Percentiles rank a stretch among this genome's conserved stretches.
Conservation (phyloP, 1,140 invertebrate species). For the Alviniconcha marisindica region DNA sequence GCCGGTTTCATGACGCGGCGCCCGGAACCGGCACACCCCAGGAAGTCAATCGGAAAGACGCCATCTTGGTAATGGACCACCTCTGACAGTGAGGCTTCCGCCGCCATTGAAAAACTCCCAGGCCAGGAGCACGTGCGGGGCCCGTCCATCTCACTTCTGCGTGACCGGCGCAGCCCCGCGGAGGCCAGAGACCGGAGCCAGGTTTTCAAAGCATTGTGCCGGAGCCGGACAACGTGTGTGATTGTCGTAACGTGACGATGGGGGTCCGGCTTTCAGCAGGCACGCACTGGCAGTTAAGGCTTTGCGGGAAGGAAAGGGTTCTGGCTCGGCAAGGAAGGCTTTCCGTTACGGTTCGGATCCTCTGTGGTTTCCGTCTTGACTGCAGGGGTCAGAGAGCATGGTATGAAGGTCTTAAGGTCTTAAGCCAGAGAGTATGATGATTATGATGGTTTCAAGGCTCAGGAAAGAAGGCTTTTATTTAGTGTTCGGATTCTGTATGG, state of each 20-base stretch:
- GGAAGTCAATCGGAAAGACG: background rate
- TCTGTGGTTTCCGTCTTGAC: too few species aligned
- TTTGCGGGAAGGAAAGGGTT: too few species aligned
- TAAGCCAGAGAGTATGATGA: too few species aligned
- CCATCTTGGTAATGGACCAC: conserved; percentile 1
- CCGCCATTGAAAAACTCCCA: background rate
- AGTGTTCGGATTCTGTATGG: too few species aligned
- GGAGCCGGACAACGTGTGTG: background rate
- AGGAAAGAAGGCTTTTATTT: too few species aligned
- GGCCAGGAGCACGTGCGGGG: background rate
- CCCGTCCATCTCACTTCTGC: background rate
- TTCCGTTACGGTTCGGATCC: too few species aligned
- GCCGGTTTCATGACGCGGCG: background rate
- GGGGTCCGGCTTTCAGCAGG: background rate
- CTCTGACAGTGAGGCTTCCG: background rate
- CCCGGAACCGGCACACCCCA: too few species aligned
- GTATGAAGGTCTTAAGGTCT: too few species aligned
- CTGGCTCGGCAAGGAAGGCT: too few species aligned
- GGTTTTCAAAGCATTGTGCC: background rate
- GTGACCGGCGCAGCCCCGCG: background rate
- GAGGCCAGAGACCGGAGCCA: background rate
- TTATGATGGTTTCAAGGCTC: too few species aligned
- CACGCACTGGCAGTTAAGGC: too few species aligned
- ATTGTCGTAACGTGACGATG: background rate
- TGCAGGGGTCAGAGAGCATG: too few species aligned